Conservation (phyloP, 2,888 invertebrate genomes). For the Megamerina dolium region DNA sequence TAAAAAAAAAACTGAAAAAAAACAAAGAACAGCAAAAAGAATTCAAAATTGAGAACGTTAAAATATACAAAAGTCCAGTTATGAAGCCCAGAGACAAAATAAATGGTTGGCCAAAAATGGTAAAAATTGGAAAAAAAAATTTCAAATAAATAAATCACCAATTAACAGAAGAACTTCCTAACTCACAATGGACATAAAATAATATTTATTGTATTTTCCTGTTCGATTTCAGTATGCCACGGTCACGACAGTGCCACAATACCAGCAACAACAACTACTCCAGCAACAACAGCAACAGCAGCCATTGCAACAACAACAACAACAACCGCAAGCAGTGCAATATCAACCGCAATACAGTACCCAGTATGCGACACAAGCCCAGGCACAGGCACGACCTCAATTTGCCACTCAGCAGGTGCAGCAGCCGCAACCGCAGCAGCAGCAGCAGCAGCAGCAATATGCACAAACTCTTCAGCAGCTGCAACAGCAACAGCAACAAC, state of each 20-base stretch:
- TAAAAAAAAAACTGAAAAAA: too few species aligned
- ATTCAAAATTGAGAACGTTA: too few species aligned
- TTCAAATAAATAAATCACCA: too few species aligned
- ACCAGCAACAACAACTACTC: slow-evolving; percentile 16
- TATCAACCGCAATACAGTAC: slow-evolving; percentile 17
- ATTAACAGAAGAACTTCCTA: too few species aligned
- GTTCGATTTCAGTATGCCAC: slow-evolving; percentile 17
- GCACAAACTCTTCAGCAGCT: slow-evolving; percentile 26
- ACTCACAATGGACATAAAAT: background rate
- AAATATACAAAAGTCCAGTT: too few species aligned
- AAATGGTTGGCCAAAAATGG: too few species aligned
- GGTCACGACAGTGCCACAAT: slow-evolving; percentile 8
- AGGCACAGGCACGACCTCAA: slow-evolving; percentile 3
- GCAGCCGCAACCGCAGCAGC: background rate
- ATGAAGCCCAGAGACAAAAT: too few species aligned
- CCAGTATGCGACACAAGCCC: slow-evolving; percentile 19
- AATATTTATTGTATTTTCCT: background rate
- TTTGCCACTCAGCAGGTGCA: background rate
- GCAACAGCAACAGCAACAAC: slow-evolving; percentile 20
- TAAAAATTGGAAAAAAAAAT: too few species aligned
- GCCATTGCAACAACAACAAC: slow-evolving; percentile 10
- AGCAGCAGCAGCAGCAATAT: slow-evolving; percentile 21
- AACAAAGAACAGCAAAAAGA: too few species aligned
- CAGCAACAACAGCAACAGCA: slow-evolving; percentile 17
- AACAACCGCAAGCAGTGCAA: slow-evolving; percentile 3